These are phyloP conservation scores for Galago senegalensis DNA, from an alignment of 2,797 vertebrate species.

Conservation along the genomic window DNA sequence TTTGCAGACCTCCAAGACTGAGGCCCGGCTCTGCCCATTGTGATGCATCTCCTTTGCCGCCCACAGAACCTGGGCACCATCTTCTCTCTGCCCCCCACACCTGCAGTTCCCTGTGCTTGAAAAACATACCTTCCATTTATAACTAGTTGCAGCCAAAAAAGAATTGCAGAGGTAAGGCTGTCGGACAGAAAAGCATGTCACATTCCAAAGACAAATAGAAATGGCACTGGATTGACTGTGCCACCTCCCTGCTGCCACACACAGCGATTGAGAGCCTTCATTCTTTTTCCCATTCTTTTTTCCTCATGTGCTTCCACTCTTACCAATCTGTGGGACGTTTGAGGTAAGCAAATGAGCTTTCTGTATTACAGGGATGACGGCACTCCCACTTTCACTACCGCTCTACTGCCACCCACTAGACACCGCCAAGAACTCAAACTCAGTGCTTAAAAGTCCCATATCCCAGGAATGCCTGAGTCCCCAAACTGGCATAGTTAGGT, in stretches of 20 bases:
- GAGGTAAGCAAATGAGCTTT: neutral
- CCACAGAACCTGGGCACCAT: neutral
- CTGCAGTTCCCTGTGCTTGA: neutral
- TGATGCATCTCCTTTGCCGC: neutral
- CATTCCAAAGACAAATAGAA: neutral
- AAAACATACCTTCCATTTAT: neutral
- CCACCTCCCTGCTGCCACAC: neutral
- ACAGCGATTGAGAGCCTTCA: neutral
- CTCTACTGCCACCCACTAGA: neutral
- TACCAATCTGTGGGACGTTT: neutral
- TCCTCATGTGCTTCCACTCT: neutral
- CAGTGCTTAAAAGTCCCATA: neutral
- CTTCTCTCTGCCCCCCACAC: neutral
- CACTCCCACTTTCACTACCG: neutral
- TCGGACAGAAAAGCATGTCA: neutral
- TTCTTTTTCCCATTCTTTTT: neutral
- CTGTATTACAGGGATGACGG: neutral
- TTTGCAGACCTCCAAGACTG: neutral
- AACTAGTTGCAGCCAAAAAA: slow-evolving; percentile 16
- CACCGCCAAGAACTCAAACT: neutral
- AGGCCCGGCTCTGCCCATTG: neutral
- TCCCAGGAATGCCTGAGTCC: neutral
- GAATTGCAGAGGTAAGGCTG: neutral
- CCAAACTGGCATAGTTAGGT: rapidly evolving
- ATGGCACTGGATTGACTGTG: neutral